These are phyloP conservation scores for Dryococelus australis DNA, from an alignment of 2,888 invertebrate genomes.

Conservation along the genomic window DNA sequence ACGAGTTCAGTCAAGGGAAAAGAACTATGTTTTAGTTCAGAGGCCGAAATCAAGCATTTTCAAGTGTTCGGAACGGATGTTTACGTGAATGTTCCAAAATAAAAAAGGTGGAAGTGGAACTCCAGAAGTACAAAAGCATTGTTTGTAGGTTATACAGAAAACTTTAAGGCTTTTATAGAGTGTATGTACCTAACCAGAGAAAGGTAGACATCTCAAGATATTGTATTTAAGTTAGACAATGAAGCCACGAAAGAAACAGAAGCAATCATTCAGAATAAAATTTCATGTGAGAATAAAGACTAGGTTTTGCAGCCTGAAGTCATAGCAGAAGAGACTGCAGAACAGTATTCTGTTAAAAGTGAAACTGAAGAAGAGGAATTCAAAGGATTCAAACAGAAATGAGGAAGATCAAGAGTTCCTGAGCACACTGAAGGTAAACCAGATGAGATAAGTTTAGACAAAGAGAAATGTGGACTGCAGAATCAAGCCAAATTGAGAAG, in stretches of 20 bases:
- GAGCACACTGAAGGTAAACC: too few species aligned
- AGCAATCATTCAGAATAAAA: background rate
- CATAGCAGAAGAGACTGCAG: too few species aligned
- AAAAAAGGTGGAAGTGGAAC: too few species aligned
- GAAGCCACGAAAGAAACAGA: background rate
- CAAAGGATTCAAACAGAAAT: background rate
- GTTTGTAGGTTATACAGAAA: too few species aligned
- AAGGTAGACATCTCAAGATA: background rate
- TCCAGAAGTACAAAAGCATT: too few species aligned
- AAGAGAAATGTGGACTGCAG: background rate
- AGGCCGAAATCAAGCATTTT: too few species aligned
- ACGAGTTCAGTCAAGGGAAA: too few species aligned
- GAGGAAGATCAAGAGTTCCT: background rate
- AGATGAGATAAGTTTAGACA: background rate
- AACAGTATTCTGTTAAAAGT: background rate
- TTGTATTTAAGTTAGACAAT: background rate
- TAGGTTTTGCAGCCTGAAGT: too few species aligned
- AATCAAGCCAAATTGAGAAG: background rate
- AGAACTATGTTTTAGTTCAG: too few species aligned
- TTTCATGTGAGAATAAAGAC: too few species aligned
- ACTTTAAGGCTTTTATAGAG: background rate
- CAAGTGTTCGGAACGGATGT: too few species aligned
- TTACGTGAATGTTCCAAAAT: too few species aligned
- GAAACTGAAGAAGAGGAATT: background rate
- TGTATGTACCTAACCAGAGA: background rate